phyloP scores from a whole-genome alignment of 2,888 invertebrate species.

The Netelia inedita region DNA sequence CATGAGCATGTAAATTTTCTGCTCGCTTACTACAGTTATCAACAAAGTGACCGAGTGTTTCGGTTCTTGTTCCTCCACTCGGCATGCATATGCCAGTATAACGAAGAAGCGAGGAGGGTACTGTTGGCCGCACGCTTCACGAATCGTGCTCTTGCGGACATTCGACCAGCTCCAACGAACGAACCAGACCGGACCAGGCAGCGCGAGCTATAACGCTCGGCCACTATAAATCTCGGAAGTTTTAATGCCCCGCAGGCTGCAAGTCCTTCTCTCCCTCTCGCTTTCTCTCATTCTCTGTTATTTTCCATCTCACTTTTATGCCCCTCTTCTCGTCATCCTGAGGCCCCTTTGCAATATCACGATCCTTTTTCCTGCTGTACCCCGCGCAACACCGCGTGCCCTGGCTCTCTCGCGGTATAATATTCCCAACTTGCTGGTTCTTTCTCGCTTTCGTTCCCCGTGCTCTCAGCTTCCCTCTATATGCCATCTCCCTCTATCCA shows the following conservation, averaged over 20 bases:
- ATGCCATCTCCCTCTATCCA: slow-evolving; percentile 69
- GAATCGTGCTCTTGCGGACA: slow-evolving; percentile 63
- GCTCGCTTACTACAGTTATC: slow-evolving; percentile 6
- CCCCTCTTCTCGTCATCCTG: slow-evolving; percentile 65
- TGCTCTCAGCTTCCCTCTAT: slow-evolving; percentile 63
- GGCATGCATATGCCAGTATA: slow-evolving; percentile 27
- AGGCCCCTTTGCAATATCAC: slow-evolving; percentile 67
- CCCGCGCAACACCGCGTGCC: slow-evolving; percentile 38
- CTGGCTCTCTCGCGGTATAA: slow-evolving; percentile 57
- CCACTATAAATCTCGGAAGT: slow-evolving; percentile 84
- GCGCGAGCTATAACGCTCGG: slow-evolving; percentile 67
- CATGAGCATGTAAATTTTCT: slow-evolving; percentile 18
- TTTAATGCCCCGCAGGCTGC: slow-evolving; percentile 83
- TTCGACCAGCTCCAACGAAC: slow-evolving; percentile 63
- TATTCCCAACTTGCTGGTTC: slow-evolving; percentile 64
- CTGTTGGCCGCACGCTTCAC: slow-evolving; percentile 59
- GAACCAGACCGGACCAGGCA: slow-evolving; percentile 65
- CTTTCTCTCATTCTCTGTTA: slow-evolving; percentile 55
- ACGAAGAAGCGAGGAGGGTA: slow-evolving; percentile 47
- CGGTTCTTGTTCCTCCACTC: slow-evolving; percentile 11
- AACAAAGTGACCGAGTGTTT: slow-evolving; percentile 17
- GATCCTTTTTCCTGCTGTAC: slow-evolving; percentile 68
- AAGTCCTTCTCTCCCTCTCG: slow-evolving; percentile 70
- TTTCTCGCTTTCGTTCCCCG: slow-evolving; percentile 46
- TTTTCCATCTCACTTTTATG: slow-evolving; percentile 44